phyloP scores from a whole-genome alignment of 2,797 vertebrate genomes.

The Graptemys geographica region DNA sequence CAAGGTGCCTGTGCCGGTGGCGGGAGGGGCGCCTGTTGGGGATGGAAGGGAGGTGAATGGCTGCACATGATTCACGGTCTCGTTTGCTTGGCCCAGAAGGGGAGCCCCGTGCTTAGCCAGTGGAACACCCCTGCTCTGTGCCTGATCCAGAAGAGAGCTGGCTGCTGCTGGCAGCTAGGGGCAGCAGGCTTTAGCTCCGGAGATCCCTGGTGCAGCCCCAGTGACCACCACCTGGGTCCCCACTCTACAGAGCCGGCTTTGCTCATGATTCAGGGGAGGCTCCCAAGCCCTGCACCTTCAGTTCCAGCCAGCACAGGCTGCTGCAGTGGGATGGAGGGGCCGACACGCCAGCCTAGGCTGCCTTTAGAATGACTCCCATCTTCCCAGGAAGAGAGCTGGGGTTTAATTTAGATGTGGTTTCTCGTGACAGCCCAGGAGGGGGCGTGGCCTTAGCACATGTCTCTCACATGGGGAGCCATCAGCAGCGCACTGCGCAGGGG shows the following conservation, averaged over 20 bases:
- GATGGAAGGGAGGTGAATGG: too few species aligned
- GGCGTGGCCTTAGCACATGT: not conserved
- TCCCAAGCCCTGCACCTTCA: conserved; percentile 18
- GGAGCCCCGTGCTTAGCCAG: not conserved
- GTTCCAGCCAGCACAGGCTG: not conserved
- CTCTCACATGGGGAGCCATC: not conserved
- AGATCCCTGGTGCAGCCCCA: not conserved
- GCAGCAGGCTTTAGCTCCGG: too few species aligned
- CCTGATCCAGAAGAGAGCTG: not conserved
- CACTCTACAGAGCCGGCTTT: not conserved
- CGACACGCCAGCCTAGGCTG: not conserved
- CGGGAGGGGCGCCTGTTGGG: conserved; percentile 79
- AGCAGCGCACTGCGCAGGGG: accelerated
- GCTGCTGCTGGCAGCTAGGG: not conserved
- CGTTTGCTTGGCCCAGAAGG: too few species aligned
- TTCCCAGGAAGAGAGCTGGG: not conserved
- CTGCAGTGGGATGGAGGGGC: not conserved
- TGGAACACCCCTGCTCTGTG: too few species aligned
- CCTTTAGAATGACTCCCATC: not conserved
- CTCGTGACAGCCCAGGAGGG: not conserved
- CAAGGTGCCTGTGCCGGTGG: conserved; percentile 92
- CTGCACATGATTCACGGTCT: too few species aligned
- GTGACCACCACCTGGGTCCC: not conserved
- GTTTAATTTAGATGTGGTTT: not conserved
- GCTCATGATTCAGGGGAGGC: not conserved